Evolutionary conservation across 2,888 invertebrate genomes (phyloP), one percentile per base, ranked within the genome.

Genomic region (Salpingus planirostris): DNA sequence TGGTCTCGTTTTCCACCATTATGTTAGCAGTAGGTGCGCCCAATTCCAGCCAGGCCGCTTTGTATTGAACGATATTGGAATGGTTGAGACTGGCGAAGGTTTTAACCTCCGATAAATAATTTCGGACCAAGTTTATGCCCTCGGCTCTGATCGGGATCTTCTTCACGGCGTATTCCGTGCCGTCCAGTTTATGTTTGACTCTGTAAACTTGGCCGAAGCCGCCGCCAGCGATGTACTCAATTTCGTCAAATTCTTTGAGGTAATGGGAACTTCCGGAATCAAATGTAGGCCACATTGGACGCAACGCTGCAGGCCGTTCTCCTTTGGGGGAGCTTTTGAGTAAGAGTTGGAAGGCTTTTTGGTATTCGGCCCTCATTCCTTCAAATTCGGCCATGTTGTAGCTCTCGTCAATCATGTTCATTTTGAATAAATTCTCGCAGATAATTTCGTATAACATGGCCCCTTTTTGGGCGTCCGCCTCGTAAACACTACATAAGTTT

Each of bases 1-100:
- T 40, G n/a, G 38, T 33, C 14, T 43, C 31, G n/a, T 42, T 38
- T 7, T 13, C 12, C 8, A 35, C 15, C 2, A 63, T 66, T 51
- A 65, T 66, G 31, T 65, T 66, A 12, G 31, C 38, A 2, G 64
- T 48, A 11, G 57, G 66, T 0, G 67, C 67, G 40, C 71, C 70
- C 40, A 76, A 67, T 60, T 87, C 87, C 15, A 87, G 62, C 88
- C 88, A 88, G 0, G 87, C 86, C 0, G 80, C 80, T 66, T 87
- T 86, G 52, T 87, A 88, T 12, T 82, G 76, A 3, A 88, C 84
- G 41, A 88, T 81, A 56, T 87, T 85, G 0, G 76, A 72, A 64
- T 87, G 87, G 53, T 82, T 80, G 13, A 87, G 64, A 50, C 76
- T 76, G 0, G 88, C 86, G 44, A 87, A 73, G 2, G 83, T 82